These are phyloP conservation scores for Neodiprion virginianus DNA, from an alignment of 1,140 invertebrate genomes.

Conservation along the genomic window DNA sequence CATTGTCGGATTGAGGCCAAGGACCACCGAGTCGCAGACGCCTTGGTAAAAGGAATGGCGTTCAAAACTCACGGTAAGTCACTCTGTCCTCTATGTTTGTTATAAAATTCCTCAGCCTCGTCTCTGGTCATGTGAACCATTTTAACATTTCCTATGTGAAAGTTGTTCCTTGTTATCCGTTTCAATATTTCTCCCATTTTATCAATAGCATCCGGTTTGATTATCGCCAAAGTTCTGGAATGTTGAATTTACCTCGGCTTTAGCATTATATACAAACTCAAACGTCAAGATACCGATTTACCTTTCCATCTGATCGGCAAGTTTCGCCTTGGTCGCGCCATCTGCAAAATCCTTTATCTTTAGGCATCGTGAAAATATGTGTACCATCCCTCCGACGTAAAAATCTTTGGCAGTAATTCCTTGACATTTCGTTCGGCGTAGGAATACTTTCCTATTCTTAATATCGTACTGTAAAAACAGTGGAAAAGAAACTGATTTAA, in stretches of 20 bases:
- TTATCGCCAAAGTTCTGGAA: slow-evolving; percentile 77
- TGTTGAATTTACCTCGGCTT: slow-evolving; percentile 27
- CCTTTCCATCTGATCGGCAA: slow-evolving; percentile 68
- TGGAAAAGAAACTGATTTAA: slow-evolving; percentile 10
- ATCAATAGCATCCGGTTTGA: slow-evolving; percentile 75
- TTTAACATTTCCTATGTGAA: slow-evolving; percentile 76
- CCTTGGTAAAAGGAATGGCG: not conserved
- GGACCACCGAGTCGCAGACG: not conserved
- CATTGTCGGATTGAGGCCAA: slow-evolving; percentile 13
- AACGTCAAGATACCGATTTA: slow-evolving; percentile 35
- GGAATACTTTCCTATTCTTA: slow-evolving; percentile 75
- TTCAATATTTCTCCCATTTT: slow-evolving; percentile 79
- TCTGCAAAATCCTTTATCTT: slow-evolving; percentile 82
- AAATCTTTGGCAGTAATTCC: slow-evolving; percentile 73
- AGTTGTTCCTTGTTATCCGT: slow-evolving; percentile 69
- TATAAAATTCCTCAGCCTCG: slow-evolving; percentile 69
- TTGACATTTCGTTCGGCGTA: slow-evolving; percentile 76
- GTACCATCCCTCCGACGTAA: slow-evolving; percentile 78
- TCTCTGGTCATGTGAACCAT: slow-evolving; percentile 71
- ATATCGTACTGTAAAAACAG: slow-evolving; percentile 74
- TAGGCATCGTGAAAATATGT: slow-evolving; percentile 79
- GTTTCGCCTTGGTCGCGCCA: slow-evolving; percentile 66
- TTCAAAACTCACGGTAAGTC: slow-evolving; percentile 67
- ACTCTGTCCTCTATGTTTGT: slow-evolving; percentile 63
- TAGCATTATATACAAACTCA: not conserved